phyloP scores from a whole-genome alignment of 2,113 vertebrate species.

The Megaceryle torquata region DNA sequence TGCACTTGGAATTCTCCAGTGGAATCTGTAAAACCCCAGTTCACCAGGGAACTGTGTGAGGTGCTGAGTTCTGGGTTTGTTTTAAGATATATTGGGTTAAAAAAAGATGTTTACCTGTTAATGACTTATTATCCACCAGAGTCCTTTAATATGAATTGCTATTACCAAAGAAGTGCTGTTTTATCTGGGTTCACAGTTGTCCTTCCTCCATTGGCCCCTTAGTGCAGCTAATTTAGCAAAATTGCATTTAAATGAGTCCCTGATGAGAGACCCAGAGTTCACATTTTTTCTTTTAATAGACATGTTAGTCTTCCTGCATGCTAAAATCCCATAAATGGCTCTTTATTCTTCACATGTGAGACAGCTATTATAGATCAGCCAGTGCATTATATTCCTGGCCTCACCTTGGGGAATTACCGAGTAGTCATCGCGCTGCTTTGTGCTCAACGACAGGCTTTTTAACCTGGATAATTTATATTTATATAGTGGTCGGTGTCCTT shows the following conservation, averaged over 20 bases:
- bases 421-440: not conserved
- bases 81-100: not conserved
- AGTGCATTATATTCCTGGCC: constrained; percentile 26
- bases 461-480: constrained; percentile 47
- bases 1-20: not conserved
- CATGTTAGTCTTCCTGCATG: constrained; percentile 72
- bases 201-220: constrained; percentile 45
- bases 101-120: constrained; percentile 12
- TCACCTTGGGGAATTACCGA: constrained; percentile 68
- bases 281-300: constrained; percentile 75
- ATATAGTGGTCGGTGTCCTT: not conserved
- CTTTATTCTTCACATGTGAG: constrained; percentile 50
- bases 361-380: constrained; percentile 64
- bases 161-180: constrained; percentile 17
- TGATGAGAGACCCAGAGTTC: constrained; percentile 71
- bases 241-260: constrained; percentile 74
- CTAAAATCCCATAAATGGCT: constrained; percentile 66
- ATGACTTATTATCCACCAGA: not conserved
- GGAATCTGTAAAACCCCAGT: not conserved
- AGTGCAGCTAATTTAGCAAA: constrained; percentile 72
- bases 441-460: constrained; percentile 34
- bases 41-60: not conserved
- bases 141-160: not conserved
- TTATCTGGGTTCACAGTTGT: constrained; percentile 54
- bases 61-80: not conserved